Conservation (phyloP, 2,113 vertebrate species). For the Zingel zingel region DNA sequence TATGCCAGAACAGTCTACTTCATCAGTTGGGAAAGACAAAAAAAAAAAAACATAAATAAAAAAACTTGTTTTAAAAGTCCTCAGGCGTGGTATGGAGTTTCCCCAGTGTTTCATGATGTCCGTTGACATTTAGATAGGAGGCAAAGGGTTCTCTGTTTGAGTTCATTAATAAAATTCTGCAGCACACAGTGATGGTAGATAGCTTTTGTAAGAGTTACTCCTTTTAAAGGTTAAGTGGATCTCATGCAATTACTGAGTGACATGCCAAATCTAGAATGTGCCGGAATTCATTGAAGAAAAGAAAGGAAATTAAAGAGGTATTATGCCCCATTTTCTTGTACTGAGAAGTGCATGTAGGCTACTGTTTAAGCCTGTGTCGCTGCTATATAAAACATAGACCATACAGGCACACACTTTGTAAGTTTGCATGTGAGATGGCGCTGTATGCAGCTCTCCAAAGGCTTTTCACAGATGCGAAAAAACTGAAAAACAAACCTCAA, state of each 20-base stretch:
- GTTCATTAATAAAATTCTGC: constrained; percentile 72
- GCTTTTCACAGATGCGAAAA: no score
- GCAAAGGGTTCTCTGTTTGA: constrained; percentile 66
- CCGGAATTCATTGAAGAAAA: constrained; percentile 33
- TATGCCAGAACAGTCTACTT: constrained; percentile 32
- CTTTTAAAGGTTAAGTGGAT: constrained; percentile 74
- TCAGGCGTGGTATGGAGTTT: constrained; percentile 34
- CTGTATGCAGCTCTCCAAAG: no score
- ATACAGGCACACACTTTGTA: background rate
- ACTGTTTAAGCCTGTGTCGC: background rate
- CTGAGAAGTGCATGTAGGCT: background rate
- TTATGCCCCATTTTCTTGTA: background rate
- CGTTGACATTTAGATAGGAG: constrained; percentile 73
- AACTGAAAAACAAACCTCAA: no score
- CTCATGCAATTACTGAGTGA: constrained; percentile 62
- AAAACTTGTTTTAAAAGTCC: constrained; percentile 55
- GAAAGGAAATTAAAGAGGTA: background rate
- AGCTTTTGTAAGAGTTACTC: constrained; percentile 48
- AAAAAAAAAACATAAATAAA: constrained; percentile 38
- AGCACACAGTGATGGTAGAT: constrained; percentile 57
- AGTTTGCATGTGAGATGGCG: no score
- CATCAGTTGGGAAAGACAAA: constrained; percentile 9
- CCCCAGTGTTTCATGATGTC: constrained; percentile 55
- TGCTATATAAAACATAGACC: background rate
- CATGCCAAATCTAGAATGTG: constrained; percentile 18